phyloP scores from a whole-genome alignment of 1,140 invertebrate genomes.

The Drosophila ironensis region DNA sequence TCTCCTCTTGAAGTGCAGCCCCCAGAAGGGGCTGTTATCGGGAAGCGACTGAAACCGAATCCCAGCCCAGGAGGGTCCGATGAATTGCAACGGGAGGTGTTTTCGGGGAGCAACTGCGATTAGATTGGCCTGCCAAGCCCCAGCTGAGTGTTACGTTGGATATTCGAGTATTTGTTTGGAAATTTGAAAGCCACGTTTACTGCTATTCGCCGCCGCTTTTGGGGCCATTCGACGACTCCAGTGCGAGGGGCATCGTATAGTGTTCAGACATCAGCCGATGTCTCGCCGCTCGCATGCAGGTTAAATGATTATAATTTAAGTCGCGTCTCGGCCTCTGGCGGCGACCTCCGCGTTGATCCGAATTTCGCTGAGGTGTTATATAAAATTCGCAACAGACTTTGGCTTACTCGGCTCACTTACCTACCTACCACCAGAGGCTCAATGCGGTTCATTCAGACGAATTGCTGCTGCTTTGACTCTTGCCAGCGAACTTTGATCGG shows the following conservation, averaged over 20 bases:
- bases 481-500: conserved; percentile 20
- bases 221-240: no score
- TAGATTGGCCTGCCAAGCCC: no score
- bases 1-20: no score
- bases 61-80: no score
- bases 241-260: neutral
- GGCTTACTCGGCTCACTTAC: neutral
- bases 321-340: conserved; percentile 26
- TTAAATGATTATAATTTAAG: conserved; percentile 42
- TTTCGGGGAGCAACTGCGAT: conserved; percentile 18
- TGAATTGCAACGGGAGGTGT: no score
- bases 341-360: conserved; percentile 22
- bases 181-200: conserved; percentile 24
- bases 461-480: conserved; percentile 13
- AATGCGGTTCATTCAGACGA: conserved; percentile 14
- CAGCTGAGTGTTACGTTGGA: no score
- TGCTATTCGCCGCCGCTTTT: neutral
- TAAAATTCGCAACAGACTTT: no score
- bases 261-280: conserved; percentile 12
- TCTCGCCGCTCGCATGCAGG: conserved; percentile 21
- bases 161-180: conserved; percentile 13
- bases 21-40: no score
- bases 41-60: no score
- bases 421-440: no score
- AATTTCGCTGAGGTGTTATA: conserved; percentile 2